Base-by-base conservation (phyloP, 2,888 invertebrate species). In the Lasioglossum oenotherae region DNA sequence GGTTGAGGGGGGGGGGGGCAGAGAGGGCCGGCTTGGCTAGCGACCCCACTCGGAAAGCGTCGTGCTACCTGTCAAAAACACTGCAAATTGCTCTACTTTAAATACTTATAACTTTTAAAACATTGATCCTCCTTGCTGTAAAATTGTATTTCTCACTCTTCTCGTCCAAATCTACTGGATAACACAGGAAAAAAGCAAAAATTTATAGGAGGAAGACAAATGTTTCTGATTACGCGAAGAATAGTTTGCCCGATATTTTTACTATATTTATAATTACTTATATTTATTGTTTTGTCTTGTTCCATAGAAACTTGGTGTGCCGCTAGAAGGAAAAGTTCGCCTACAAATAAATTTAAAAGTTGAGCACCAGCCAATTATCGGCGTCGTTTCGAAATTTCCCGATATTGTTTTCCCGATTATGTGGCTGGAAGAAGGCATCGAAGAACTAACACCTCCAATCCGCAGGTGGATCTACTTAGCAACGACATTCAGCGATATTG, bases 361-460 rank as follows among this genome's bases (percentile, higher is more conserved):
- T 14, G 97, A 98, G 84, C 96, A 96, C 19, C 97, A 98, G 1
- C 96, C 97, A 1, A 96, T 97, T 88, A 97, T 98, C 72, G 96
- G 96, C 88, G 96, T 97, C 6, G 98, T 98, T 19, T 95, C 97
- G 88, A 96, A 97, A 87, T 98, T 98, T 92, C 97, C 98, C 0
- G 97, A 97, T 93, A 98, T 98, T 78, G 96, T 98, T 12, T 98
- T 98, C 94, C 98, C 98, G 0, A 97, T 98, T 67, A 98, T 98
- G 97, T 98, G 98, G 98, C 91, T 98, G 3, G 98, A 98, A 95
- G 98, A 98, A 97, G 98, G 98, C 19, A 96, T 98, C 69, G 97
- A 97, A 78, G 98, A 98, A 89, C 94, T 98, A 12, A 96, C 98
- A 0, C 97, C 98, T 0, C 96, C 97, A n/a, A 98, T 98, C 81